Percentiles rank a stretch among this genome's conserved stretches.
phyloP scores from a whole-genome alignment of 1,140 invertebrate genomes.

The Mycetomoellerius zeteki region DNA sequence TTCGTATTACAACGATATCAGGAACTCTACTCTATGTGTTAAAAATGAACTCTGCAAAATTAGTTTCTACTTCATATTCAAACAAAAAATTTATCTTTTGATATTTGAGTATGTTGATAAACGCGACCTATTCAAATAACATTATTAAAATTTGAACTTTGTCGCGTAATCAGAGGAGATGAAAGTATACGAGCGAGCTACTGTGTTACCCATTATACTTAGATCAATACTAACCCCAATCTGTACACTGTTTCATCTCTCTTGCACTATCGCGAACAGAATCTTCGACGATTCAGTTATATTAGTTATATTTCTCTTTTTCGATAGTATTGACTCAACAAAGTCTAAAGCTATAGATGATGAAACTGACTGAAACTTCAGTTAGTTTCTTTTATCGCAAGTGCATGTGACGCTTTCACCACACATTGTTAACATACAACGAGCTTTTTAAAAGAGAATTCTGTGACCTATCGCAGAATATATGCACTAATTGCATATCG shows the following conservation, averaged over 20 bases:
- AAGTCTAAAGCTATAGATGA: not conserved
- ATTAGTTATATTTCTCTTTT: conserved; percentile 24
- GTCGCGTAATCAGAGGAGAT: conserved; percentile 3
- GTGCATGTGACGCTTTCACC: conserved; percentile 6
- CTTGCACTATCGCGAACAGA: conserved; percentile 37
- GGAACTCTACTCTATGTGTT: not conserved
- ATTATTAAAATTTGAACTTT: conserved; percentile 29
- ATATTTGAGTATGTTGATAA: conserved; percentile 49
- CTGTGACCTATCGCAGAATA: not conserved
- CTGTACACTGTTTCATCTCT: conserved; percentile 3
- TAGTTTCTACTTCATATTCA: conserved; percentile 13
- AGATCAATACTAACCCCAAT: conserved; percentile 23
- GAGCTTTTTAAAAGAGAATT: conserved; percentile 3
- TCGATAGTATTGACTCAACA: not conserved
- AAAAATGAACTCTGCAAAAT: conserved; percentile 13
- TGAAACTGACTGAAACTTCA: no score
- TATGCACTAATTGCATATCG: not conserved
- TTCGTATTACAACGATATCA: conserved; percentile 12
- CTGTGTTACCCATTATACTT: not conserved
- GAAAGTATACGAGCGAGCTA: not conserved
- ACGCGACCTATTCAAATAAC: conserved; percentile 40
- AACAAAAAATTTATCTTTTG: conserved; percentile 43
- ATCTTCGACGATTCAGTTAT: not conserved
- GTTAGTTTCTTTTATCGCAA: conserved; percentile 41
- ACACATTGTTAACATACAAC: conserved; percentile 9